Evolutionary conservation across 2,113 vertebrate species (phyloP), one percentile per base, ranked within the genome.

Genomic region (Centropus unirufus): DNA sequence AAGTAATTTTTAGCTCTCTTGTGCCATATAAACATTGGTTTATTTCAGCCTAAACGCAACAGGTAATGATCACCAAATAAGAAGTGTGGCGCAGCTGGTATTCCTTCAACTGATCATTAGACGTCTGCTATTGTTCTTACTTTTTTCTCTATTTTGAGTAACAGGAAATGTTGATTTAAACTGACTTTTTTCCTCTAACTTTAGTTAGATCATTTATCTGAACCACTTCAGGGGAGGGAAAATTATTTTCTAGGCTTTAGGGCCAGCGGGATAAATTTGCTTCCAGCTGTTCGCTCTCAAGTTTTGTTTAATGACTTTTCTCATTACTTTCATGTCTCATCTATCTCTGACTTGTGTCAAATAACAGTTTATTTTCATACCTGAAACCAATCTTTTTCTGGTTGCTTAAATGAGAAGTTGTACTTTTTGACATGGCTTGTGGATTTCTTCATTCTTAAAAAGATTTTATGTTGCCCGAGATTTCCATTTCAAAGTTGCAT

Each of bases 281-380:
- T 89, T 20, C 16, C n/a, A 69, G 44, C 62, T 85, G 39, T 86
- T 95, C 59, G 47, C 63, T 94, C 85, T 67, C 29, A 79, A 91
- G 44, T 92, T 97, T 80, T 57, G 10, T 87, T 90, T 83, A 93
- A 95, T 94, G 80, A 93, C 72, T 92, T 90, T 81, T 87, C 70
- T 84, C 29, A 14, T 39, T 6, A 54, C 55, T 93, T 77, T 83
- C 36, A 14, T 52, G 73, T 82, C 58, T 95, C 4, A 0, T 78
- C 59, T 55, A 1, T 78, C 76, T 78, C 49, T 69, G 47, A 79
- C 55, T 81, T 69, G 14, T 61, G 67, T 77, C 58, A 73, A 75
- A 47, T 21, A 76, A 12, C 7, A 57, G 24, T 66, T 68, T 66
- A 14, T 87, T 73, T 89, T 84, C 24, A 72, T 72, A 78, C 84